Evolutionary conservation across 2,888 invertebrate species (phyloP).

Genomic region (Hypolimnas misippus): DNA sequence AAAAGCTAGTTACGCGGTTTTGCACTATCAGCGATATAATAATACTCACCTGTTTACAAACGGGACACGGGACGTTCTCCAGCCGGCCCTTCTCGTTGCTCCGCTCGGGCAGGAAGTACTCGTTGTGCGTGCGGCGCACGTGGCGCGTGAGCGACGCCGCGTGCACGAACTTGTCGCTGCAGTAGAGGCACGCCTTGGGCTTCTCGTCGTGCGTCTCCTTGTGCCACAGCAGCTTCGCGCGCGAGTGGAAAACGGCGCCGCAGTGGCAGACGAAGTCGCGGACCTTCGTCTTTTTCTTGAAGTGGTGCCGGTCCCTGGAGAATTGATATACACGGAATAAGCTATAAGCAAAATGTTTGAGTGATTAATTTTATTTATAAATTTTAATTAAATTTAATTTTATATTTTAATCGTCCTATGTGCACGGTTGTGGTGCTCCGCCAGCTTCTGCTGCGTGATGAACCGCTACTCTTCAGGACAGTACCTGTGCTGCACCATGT

Average conservation of each 20-base stretch:
- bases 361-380: too few relatives aligned
- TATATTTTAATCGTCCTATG: too few relatives aligned
- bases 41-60: constrained; percentile 89
- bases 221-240: constrained; percentile 93
- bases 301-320: constrained; percentile 89
- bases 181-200: constrained; percentile 93
- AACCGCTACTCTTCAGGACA: constrained; percentile 94
- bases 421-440: constrained; percentile 93
- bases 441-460: constrained; percentile 91
- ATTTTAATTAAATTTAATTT: too few relatives aligned
- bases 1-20: too few relatives aligned
- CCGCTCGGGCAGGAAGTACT: constrained; percentile 87
- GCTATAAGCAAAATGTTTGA: too few relatives aligned
- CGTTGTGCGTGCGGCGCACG: constrained; percentile 91
- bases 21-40: too few relatives aligned
- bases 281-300: constrained; percentile 87
- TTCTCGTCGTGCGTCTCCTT: constrained; percentile 92
- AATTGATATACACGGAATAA: too few relatives aligned
- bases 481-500: constrained; percentile 91
- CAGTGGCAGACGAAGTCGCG: constrained; percentile 90
- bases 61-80: constrained; percentile 90
- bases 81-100: constrained; percentile 76
- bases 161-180: constrained; percentile 94
- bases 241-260: constrained; percentile 92
- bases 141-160: constrained; percentile 92